phyloP scores from a whole-genome alignment of 2,888 invertebrate genomes.

The Aproaerema taeniolella region DNA sequence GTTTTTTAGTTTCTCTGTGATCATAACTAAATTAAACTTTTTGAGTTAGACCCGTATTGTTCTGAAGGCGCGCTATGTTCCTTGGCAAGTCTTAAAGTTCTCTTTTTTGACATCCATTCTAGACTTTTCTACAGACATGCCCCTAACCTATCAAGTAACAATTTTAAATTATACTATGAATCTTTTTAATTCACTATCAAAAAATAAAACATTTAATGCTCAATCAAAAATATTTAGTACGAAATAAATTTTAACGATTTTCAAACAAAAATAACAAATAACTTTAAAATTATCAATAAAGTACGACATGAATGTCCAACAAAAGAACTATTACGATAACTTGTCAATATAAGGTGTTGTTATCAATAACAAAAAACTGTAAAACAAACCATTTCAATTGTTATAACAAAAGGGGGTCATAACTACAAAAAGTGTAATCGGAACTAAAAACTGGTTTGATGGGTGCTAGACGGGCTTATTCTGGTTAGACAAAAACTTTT shows the following conservation, averaged over 20 bases:
- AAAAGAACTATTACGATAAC: conserved; percentile 6
- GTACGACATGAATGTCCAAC: conserved; percentile 1
- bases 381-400: conserved; percentile 24
- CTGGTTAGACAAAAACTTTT: conserved; percentile 1
- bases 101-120: no score
- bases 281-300: conserved; percentile 1
- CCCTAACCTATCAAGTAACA: no score
- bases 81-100: no score
- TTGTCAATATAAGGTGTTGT: conserved; percentile 9
- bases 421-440: conserved; percentile 29
- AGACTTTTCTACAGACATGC: no score
- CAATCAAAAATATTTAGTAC: conserved; percentile 2
- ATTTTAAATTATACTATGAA: no score
- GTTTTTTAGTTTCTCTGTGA: no score
- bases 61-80: no score
- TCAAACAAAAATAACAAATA: conserved; percentile 2
- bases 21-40: no score
- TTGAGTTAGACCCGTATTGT: no score
- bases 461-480: conserved; percentile 16
- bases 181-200: not conserved
- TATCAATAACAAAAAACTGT: conserved; percentile 1
- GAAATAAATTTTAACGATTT: conserved; percentile 7
- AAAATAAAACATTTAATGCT: not conserved
- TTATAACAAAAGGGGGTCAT: conserved; percentile 30
- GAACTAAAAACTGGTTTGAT: conserved; percentile 28